phyloP scores from a whole-genome alignment of 1,140 invertebrate species.

The Polypedilum pembai region DNA sequence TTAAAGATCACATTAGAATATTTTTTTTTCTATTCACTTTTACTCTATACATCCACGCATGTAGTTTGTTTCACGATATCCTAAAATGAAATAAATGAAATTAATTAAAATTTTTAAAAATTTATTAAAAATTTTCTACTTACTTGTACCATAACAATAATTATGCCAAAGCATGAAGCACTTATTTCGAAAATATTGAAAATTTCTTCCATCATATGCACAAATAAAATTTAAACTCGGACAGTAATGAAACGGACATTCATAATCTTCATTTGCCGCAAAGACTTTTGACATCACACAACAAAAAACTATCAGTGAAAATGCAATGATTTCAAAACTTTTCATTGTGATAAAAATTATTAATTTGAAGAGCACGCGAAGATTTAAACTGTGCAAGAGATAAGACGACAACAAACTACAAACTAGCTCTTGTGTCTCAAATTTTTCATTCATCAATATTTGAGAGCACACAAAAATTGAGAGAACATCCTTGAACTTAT shows the following conservation, averaged over 20 bases:
- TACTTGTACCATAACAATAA: not conserved
- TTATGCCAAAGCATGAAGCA: slow-evolving; percentile 5
- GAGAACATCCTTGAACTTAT: not conserved
- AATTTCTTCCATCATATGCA: not conserved
- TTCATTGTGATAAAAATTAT: not conserved
- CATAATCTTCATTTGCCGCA: not conserved
- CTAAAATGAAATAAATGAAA: not conserved
- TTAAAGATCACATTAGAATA: too few relatives aligned
- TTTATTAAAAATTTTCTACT: not conserved
- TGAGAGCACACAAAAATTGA: not conserved
- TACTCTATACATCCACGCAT: not conserved
- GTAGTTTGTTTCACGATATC: not conserved
- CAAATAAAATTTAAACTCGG: not conserved
- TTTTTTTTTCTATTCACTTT: too few relatives aligned
- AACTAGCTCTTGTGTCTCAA: not conserved
- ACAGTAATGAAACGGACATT: not conserved
- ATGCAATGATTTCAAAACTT: not conserved
- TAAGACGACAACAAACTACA: not conserved
- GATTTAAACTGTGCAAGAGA: not conserved
- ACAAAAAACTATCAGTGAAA: not conserved
- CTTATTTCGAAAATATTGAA: not conserved
- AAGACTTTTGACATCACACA: not conserved
- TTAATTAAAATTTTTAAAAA: not conserved
- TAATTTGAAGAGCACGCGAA: not conserved
- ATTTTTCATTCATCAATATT: not conserved